These are phyloP conservation scores for Drosophila kanekoi DNA, from an alignment of 2,888 invertebrate species.

Conservation along the genomic window DNA sequence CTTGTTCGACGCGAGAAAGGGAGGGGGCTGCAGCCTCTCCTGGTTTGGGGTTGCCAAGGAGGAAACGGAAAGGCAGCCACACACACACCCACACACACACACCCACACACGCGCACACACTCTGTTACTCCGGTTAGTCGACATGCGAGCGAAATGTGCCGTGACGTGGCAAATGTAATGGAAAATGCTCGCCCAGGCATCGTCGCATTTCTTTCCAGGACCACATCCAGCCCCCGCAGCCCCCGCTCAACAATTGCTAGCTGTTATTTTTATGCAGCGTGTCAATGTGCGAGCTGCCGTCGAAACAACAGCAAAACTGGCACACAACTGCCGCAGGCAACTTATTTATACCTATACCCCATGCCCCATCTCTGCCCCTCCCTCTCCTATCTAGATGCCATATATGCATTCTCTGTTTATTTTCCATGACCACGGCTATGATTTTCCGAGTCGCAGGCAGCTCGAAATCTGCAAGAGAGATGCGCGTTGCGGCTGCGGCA, in stretches of 20 bases:
- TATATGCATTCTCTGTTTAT: slow-evolving; percentile 56
- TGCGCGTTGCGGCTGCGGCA: slow-evolving; percentile 11
- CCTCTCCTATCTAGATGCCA: neutral
- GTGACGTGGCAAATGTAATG: slow-evolving; percentile 76
- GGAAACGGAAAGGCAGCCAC: slow-evolving; percentile 58
- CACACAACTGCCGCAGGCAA: slow-evolving; percentile 45
- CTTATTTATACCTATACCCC: slow-evolving; percentile 24
- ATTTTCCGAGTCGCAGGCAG: slow-evolving; percentile 37
- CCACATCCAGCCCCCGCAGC: slow-evolving; percentile 5
- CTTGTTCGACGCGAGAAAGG: too few species aligned
- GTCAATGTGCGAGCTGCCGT: slow-evolving; percentile 59
- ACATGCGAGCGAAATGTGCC: slow-evolving; percentile 73
- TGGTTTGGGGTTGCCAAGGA: slow-evolving; percentile 22
- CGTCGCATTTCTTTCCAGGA: slow-evolving; percentile 9
- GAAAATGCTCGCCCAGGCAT: slow-evolving; percentile 61
- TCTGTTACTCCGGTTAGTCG: slow-evolving; percentile 57
- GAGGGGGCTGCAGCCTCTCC: slow-evolving; percentile 2
- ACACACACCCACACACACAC: slow-evolving; percentile 11
- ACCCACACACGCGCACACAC: too few species aligned
- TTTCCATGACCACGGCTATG: slow-evolving; percentile 54
- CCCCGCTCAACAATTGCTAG: slow-evolving; percentile 46
- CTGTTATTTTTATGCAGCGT: slow-evolving; percentile 72
- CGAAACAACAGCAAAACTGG: slow-evolving; percentile 52
- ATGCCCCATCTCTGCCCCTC: fast-evolving
- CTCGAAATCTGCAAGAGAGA: slow-evolving; percentile 13